These are phyloP conservation scores for Montipora cactus DNA, from an alignment of 64 coral and sea anemone genomes.

Conservation along the genomic window DNA sequence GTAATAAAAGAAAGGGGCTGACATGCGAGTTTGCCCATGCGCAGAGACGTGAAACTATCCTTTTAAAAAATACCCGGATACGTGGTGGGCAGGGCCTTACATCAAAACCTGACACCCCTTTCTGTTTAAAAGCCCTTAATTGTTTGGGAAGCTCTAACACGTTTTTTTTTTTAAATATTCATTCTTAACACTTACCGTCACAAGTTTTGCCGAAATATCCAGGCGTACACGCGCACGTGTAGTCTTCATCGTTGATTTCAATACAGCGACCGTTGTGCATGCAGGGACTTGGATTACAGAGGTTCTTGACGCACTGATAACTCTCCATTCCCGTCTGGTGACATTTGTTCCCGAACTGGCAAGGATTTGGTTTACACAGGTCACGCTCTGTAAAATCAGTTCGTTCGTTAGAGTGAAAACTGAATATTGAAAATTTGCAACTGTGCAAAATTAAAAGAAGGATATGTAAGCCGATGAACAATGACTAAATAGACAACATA, in stretches of 20 bases:
- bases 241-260: slow-evolving; percentile 93
- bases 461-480: too few relatives aligned
- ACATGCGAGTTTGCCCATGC: too few relatives aligned
- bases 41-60: too few relatives aligned
- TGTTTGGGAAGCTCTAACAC: too few relatives aligned
- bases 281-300: slow-evolving; percentile 96
- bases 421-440: too few relatives aligned
- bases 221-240: slow-evolving; percentile 79
- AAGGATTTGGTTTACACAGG: slow-evolving; percentile 97
- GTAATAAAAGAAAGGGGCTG: too few relatives aligned
- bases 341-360: slow-evolving; percentile 96
- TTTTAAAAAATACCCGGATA: too few relatives aligned
- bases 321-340: slow-evolving; percentile 81
- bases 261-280: slow-evolving; percentile 87
- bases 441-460: too few relatives aligned
- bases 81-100: too few relatives aligned
- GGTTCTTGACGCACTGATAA: slow-evolving; percentile 94
- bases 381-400: slow-evolving; percentile 70
- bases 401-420: too few relatives aligned
- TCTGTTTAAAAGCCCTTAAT: background rate
- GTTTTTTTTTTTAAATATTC: background rate
- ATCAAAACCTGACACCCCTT: too few relatives aligned
- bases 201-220: slow-evolving; percentile 84
- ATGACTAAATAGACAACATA: too few relatives aligned
- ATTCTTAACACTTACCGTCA: slow-evolving; percentile 56